These are phyloP conservation scores for Columba guinea DNA, from an alignment of 2,797 vertebrate genomes.

Conservation along the genomic window DNA sequence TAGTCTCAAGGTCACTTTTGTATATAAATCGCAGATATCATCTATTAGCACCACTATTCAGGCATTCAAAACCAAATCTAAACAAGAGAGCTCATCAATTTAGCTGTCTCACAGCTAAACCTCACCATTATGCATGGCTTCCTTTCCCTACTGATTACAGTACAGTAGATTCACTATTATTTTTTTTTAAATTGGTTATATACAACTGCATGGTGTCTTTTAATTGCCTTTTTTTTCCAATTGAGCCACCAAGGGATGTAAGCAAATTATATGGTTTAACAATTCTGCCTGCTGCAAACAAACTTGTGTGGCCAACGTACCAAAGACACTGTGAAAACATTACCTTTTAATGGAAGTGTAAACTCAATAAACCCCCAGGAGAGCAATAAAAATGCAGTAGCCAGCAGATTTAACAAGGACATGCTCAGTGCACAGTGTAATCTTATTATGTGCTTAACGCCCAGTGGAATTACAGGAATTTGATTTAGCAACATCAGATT, in stretches of 20 bases:
- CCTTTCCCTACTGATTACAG: slow-evolving; percentile 32
- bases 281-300: slow-evolving; percentile 46
- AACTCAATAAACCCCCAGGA: slow-evolving; percentile 74
- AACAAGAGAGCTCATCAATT: slow-evolving; percentile 31
- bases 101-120: slow-evolving; percentile 1
- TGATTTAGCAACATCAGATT: slow-evolving; percentile 75
- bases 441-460: slow-evolving; percentile 74
- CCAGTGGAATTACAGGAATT: slow-evolving; percentile 72
- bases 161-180: slow-evolving; percentile 18
- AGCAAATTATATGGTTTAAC: slow-evolving; percentile 59
- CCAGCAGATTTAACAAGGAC: slow-evolving; percentile 75
- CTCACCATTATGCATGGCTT: slow-evolving; percentile 5
- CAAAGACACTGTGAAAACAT: slow-evolving; percentile 68
- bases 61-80: slow-evolving; percentile 19
- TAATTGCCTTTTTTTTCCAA: slow-evolving; percentile 49
- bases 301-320: slow-evolving; percentile 53
- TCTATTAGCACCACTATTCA: slow-evolving; percentile 8
- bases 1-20: slow-evolving; percentile 42
- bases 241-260: slow-evolving; percentile 30
- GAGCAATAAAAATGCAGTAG: slow-evolving; percentile 75
- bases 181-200: slow-evolving; percentile 42
- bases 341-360: slow-evolving; percentile 71
- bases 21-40: slow-evolving; percentile 19
- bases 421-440: slow-evolving; percentile 70
- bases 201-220: slow-evolving; percentile 38